A percentile compares a stretch with the other conserved stretches of the same genome.
phyloP scores from a whole-genome alignment of 2,113 vertebrate species.

The Trachemys scripta region DNA sequence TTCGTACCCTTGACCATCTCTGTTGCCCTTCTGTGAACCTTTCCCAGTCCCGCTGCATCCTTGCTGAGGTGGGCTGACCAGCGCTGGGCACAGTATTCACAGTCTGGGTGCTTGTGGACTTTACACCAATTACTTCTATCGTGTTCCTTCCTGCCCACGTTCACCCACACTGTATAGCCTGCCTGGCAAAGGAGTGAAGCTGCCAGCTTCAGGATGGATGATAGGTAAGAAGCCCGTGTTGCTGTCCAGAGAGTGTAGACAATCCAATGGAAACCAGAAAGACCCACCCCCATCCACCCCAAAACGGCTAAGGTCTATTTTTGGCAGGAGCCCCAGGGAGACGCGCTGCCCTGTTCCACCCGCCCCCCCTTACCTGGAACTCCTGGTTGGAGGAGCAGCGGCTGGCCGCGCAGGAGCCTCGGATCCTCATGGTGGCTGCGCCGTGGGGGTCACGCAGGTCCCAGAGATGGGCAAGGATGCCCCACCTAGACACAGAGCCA shows the following conservation, averaged over 20 bases:
- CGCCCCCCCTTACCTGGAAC: conserved; percentile 74
- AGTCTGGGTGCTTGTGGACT: background rate
- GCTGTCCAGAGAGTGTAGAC: background rate
- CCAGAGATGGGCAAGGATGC: conserved; percentile 79
- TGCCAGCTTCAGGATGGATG: background rate
- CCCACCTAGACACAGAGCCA: conserved; percentile 68
- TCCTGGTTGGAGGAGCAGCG: conserved; percentile 80
- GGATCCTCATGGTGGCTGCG: conserved; percentile 40
- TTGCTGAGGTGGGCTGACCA: background rate
- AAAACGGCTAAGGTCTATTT: background rate
- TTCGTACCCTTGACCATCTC: background rate
- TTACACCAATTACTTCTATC: background rate
- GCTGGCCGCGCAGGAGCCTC: conserved; percentile 79
- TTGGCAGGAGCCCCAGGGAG: background rate
- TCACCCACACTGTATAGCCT: background rate
- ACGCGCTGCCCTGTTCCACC: too few relatives aligned
- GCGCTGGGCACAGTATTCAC: background rate
- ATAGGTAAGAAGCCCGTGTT: background rate
- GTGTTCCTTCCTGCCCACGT: background rate
- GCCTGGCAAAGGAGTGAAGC: background rate
- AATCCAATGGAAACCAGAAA: background rate
- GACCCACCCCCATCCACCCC: background rate
- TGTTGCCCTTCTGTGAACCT: background rate
- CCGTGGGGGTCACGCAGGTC: conserved; percentile 66
- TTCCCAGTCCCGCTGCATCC: background rate